Evolutionary conservation across 1,140 invertebrate species (phyloP).

Genomic region (Trichoplusia ni): DNA sequence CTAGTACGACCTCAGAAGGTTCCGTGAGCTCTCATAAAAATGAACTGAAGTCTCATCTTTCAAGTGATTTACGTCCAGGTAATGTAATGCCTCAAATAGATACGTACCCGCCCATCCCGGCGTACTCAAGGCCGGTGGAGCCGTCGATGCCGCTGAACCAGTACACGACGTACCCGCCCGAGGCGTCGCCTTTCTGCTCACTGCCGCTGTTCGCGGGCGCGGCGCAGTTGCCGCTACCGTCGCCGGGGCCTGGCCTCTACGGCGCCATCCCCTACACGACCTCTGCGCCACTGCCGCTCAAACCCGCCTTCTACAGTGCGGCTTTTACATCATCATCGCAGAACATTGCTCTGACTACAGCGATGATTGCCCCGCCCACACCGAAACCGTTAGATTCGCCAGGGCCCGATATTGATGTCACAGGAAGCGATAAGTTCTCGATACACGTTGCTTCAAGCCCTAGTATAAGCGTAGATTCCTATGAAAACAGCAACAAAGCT

Average conservation of each 20-base stretch:
- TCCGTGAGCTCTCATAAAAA: slow-evolving; percentile 81
- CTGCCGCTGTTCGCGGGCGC: slow-evolving; percentile 82
- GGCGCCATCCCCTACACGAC: slow-evolving; percentile 83
- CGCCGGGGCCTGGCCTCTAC: slow-evolving; percentile 84
- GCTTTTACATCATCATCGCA: slow-evolving; percentile 90
- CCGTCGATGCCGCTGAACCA: slow-evolving; percentile 73
- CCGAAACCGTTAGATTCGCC: slow-evolving; percentile 76
- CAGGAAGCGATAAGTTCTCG: slow-evolving; percentile 69
- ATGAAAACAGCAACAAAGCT: slow-evolving; percentile 57
- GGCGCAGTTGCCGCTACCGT: slow-evolving; percentile 84
- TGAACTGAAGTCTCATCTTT: slow-evolving; percentile 62
- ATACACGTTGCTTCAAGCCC: slow-evolving; percentile 69
- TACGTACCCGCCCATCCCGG: slow-evolving; percentile 73
- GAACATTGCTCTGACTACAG: slow-evolving; percentile 89
- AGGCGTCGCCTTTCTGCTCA: slow-evolving; percentile 82
- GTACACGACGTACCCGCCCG: slow-evolving; percentile 78
- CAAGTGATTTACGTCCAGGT: slow-evolving; percentile 58
- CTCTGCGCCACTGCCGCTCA: slow-evolving; percentile 59
- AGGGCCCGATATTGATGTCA: slow-evolving; percentile 69
- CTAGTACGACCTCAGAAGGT: slow-evolving; percentile 84
- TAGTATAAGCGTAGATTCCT: slow-evolving; percentile 63
- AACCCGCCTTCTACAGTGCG: slow-evolving; percentile 83
- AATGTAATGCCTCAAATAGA: slow-evolving; percentile 71
- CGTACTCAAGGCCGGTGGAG: slow-evolving; percentile 76
- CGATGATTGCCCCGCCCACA: slow-evolving; percentile 85